These are phyloP conservation scores for Salvator merianae DNA, from an alignment of 2,113 vertebrate species.

Conservation along the genomic window DNA sequence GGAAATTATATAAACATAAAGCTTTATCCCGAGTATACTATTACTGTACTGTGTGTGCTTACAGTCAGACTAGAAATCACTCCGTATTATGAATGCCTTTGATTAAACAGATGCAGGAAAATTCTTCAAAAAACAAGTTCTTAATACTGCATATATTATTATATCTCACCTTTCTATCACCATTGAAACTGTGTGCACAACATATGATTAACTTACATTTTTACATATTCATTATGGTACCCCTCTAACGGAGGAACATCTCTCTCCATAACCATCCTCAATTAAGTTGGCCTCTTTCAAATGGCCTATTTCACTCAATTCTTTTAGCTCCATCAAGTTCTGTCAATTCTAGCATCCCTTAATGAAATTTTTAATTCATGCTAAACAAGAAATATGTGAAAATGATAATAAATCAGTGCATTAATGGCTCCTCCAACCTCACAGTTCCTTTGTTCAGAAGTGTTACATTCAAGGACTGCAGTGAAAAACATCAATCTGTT, in stretches of 20 bases:
- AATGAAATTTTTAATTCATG: background rate
- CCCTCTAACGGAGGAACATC: background rate
- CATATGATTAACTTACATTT: background rate
- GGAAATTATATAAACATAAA: background rate
- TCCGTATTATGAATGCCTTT: background rate
- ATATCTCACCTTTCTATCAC: background rate
- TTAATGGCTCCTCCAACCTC: background rate
- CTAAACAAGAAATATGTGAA: background rate
- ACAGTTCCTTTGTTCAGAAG: background rate
- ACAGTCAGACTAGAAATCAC: background rate
- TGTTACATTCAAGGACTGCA: background rate
- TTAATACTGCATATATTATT: background rate
- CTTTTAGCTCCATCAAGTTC: background rate
- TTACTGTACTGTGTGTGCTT: background rate
- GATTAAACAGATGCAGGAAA: background rate
- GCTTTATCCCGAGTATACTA: background rate
- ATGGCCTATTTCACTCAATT: background rate
- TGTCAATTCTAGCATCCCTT: background rate
- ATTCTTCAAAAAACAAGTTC: background rate
- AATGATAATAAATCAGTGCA: background rate
- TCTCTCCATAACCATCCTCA: background rate
- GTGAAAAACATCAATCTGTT: background rate
- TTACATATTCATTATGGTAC: background rate
- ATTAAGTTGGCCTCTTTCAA: background rate
- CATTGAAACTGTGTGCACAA: background rate